These are phyloP conservation scores for Campoletis sonorensis DNA, from an alignment of 1,140 invertebrate species.

Conservation along the genomic window DNA sequence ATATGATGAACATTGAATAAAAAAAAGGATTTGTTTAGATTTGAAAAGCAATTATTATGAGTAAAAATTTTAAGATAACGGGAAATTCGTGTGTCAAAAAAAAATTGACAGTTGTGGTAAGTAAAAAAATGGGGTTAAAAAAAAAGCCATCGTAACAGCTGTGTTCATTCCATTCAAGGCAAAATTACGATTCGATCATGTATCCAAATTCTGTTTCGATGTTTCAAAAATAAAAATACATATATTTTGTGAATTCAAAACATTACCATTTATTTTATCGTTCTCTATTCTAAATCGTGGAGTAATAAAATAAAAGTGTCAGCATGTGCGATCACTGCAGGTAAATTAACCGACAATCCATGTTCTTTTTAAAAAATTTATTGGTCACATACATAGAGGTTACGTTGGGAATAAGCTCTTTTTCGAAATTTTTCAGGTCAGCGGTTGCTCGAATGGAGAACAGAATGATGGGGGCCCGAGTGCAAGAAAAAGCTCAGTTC, in stretches of 20 bases:
- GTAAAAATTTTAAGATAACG: too few species aligned
- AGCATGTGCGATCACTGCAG: slow-evolving; percentile 17
- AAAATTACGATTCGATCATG: background rate
- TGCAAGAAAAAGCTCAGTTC: background rate
- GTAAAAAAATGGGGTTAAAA: background rate
- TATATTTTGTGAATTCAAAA: background rate
- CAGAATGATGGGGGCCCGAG: background rate
- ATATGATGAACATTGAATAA: background rate
- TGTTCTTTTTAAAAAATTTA: background rate
- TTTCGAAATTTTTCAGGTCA: background rate
- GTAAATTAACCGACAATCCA: background rate
- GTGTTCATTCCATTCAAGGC: background rate
- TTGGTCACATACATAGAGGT: background rate
- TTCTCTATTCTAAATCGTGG: too few species aligned
- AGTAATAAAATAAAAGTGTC: background rate
- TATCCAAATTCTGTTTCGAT: slow-evolving; percentile 8
- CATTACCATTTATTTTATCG: too few species aligned
- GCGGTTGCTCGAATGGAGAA: background rate
- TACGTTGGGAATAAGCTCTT: background rate
- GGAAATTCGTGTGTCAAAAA: too few species aligned
- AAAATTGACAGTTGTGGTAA: too few species aligned
- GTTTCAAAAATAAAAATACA: background rate
- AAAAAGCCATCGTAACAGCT: background rate
- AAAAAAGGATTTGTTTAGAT: too few species aligned
- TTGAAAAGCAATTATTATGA: too few species aligned